Percentiles rank a stretch among this genome's conserved stretches.
Conservation (phyloP, 2,888 invertebrate species). For the Hipparchia sbordonii region DNA sequence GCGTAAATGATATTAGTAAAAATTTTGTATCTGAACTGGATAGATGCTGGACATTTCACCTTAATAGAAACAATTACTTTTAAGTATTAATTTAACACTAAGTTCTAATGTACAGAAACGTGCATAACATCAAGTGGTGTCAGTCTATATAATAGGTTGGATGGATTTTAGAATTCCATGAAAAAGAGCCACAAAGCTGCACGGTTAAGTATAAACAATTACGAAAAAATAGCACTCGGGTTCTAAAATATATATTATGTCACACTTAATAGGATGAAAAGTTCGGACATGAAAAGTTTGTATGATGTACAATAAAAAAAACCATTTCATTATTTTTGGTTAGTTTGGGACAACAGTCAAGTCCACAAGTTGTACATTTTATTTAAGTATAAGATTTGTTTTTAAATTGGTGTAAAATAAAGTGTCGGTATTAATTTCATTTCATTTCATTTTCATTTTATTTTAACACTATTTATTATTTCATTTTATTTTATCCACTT, state of each 20-base stretch:
- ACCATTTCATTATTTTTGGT: no score
- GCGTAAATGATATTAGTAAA: neutral
- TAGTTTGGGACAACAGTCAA: no score
- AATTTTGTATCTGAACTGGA: conserved; percentile 3
- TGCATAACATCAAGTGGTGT: conserved; percentile 80
- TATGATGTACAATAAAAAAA: no score
- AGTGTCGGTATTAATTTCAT: no score
- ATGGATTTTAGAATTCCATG: conserved; percentile 67
- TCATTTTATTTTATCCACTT: no score
- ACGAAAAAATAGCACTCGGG: conserved; percentile 32
- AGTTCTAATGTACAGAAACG: conserved; percentile 71
- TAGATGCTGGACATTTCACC: conserved; percentile 2
- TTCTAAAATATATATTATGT: conserved; percentile 12
- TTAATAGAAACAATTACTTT: conserved; percentile 46
- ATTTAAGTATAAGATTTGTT: no score
- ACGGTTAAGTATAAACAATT: conserved; percentile 34
- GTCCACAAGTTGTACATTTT: no score
- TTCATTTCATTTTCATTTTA: no score
- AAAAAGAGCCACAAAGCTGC: conserved; percentile 54
- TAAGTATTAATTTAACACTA: conserved; percentile 62
- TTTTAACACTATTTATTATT: no score
- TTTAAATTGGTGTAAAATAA: no score
- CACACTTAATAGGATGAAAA: neutral
- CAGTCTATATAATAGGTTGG: conserved; percentile 82
- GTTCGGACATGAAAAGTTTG: neutral